Evolutionary conservation across 2,797 vertebrate species (phyloP).

Genomic region (Enoplosus armatus): DNA sequence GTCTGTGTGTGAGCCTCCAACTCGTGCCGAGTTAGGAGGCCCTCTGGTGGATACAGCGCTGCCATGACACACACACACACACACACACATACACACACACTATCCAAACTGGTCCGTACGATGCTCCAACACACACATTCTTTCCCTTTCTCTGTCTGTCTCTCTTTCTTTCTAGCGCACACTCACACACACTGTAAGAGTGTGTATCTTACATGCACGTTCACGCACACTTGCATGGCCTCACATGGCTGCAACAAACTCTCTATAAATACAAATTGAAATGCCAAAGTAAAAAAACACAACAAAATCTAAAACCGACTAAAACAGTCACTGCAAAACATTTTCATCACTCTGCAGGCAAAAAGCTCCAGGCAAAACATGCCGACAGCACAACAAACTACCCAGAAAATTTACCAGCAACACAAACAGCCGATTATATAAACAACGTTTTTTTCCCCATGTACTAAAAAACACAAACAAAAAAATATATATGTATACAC

Average conservation of each 20-base stretch:
- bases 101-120: slow-evolving; percentile 41
- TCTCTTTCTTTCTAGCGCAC: not conserved
- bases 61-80: slow-evolving; percentile 80
- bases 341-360: slow-evolving; percentile 44
- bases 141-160: slow-evolving; percentile 36
- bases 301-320: slow-evolving; percentile 19
- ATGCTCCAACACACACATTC: slow-evolving; percentile 49
- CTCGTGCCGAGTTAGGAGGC: slow-evolving; percentile 91
- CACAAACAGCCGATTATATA: slow-evolving; percentile 58
- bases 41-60: slow-evolving; percentile 94
- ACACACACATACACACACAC: slow-evolving; percentile 33
- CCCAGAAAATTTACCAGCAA: slow-evolving; percentile 51
- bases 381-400: slow-evolving; percentile 57
- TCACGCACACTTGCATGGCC: slow-evolving; percentile 43
- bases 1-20: slow-evolving; percentile 45
- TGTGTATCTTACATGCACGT: not conserved
- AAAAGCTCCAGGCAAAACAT: slow-evolving; percentile 50
- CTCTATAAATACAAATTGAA: slow-evolving; percentile 30
- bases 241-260: slow-evolving; percentile 34
- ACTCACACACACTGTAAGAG: not conserved
- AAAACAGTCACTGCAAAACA: slow-evolving; percentile 38
- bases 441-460: slow-evolving; percentile 38
- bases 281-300: slow-evolving; percentile 26
- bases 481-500: not conserved
- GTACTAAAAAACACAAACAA: slow-evolving; percentile 36